These are phyloP conservation scores for Carterocephalus palaemon DNA, from an alignment of 2,888 invertebrate species.

Conservation along the genomic window DNA sequence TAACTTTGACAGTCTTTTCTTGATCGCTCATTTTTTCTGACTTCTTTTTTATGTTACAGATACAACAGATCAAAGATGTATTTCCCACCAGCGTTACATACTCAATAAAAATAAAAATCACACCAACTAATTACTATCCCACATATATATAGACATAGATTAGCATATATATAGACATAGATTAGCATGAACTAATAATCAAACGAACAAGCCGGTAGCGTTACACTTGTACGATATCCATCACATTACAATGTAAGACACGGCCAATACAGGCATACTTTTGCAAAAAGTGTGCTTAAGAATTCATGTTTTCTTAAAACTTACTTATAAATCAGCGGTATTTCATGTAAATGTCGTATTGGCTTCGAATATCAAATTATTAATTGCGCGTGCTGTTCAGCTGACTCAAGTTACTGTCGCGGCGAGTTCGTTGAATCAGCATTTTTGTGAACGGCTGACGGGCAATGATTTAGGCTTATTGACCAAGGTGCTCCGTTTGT, in stretches of 20 bases:
- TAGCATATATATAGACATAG: background rate
- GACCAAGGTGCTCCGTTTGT: too few species aligned
- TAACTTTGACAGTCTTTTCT: too few species aligned
- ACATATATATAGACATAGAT: too few species aligned
- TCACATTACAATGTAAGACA: background rate
- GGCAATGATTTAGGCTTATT: too few species aligned
- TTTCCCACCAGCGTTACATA: too few species aligned
- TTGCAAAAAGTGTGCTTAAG: constrained; percentile 6
- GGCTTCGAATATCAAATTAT: constrained; percentile 33
- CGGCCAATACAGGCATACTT: too few species aligned
- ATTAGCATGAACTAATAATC: background rate
- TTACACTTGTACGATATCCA: background rate
- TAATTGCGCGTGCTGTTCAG: constrained; percentile 33
- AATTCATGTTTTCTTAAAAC: constrained; percentile 24
- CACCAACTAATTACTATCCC: too few species aligned
- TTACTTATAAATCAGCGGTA: constrained; percentile 33
- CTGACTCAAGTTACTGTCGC: constrained; percentile 26
- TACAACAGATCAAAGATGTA: too few species aligned
- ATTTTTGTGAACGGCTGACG: too few species aligned
- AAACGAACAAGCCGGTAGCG: background rate
- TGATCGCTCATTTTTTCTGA: too few species aligned
- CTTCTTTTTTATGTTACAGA: too few species aligned
- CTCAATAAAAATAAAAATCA: too few species aligned
- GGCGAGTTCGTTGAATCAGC: constrained; percentile 21
- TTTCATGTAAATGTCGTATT: constrained; percentile 36